Base-by-base conservation (phyloP, 2,888 invertebrate genomes). In the Clistopyga incitator region DNA sequence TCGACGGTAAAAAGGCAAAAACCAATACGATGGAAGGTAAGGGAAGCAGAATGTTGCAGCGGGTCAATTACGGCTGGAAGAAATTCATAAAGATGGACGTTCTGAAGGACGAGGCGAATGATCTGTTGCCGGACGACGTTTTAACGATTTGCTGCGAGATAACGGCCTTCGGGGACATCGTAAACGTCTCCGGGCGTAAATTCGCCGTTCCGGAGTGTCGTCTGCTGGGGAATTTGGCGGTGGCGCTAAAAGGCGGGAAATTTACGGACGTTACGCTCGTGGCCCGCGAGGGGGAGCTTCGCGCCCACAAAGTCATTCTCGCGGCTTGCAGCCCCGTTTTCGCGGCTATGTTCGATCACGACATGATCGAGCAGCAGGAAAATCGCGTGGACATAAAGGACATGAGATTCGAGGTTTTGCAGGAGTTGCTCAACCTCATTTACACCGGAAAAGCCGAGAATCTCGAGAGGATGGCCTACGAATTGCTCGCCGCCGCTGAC, bases 281-380 rank as follows among this genome's bases (percentile, higher is more conserved):
- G 67, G 98, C 99, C 78, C 97, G 97, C 84, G 97, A 97, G 85
- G 95, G 97, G 93, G 97, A 98, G 93, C 97, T 97, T 93, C 97
- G 98, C 94, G 99, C 98, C 91, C 99, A 99, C 94, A 99, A 99
- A 96, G 98, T 99, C 88, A 98, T 99, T 80, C 88, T 95, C 95
- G 87, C 94, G 98, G 99, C 99, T 88, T 96, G 99, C 91, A 99
- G 99, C 95, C 98, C 98, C 86, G 99, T 99, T 56, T 99, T 99
- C 94, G 98, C 98, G 91, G 99, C 99, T 85, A 99, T 99, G 99
- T 99, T 99, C 94, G 99, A 99, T 93, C 99, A 99, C 94, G 98
- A 99, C 94, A 99, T 99, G 98, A 98, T 98, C 93, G 99, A 99
- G 93, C 95, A 98, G 88, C 99, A 99, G 94, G 96, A 98, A 94